Base-by-base conservation (phyloP, 2,888 invertebrate species). In the Aradus depressus region DNA sequence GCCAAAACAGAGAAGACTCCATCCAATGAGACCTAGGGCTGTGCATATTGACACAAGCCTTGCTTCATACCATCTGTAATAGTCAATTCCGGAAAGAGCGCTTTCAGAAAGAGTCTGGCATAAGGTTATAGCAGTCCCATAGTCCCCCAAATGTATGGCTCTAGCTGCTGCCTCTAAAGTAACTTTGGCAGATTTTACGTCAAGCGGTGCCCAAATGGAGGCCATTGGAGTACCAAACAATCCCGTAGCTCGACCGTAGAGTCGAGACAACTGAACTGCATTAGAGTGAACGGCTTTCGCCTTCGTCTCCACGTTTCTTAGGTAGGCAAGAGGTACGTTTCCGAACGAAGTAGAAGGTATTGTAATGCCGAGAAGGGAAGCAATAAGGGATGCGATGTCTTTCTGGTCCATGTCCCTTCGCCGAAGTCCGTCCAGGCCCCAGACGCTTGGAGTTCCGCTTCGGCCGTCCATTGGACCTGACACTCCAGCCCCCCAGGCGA, bases 271-370 rank as follows among this genome's bases (percentile, higher is more conserved):
- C 8, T 42, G 42, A 6, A 26, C 18, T 1, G 42, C 25, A 5
- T 42, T 42, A 5, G 19, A 14, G 10, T 16, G 22, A 18, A 25
- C 12, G 18, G 19, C 25, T 42, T 22, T 42, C 18, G 42, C 42
- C 19, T 28, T 42, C 4, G 25, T 18, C 28, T 26, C 14, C 25
- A 26, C 28, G 18, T 5, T 42, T 4, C 10, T 18, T 18, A 42
- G n/a, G 2, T 28, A 28, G 18, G 28, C 19, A 12, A 42, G 18
- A 2, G 42, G 42, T 0, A 28, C 42, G 28, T 42, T 22, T 2
- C 42, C 42, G 16, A 42, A 42, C 18, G 18, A 26, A 25, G 25
- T 42, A n/a, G 19, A 22, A 42, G 42, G 42, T 23, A 42, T 42
- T 14, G 12, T 14, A n/a, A 19, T 42, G 16, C 42, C 42, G 18